Conservation (phyloP, 1,140 invertebrate species). For the Cherax destructor region DNA sequence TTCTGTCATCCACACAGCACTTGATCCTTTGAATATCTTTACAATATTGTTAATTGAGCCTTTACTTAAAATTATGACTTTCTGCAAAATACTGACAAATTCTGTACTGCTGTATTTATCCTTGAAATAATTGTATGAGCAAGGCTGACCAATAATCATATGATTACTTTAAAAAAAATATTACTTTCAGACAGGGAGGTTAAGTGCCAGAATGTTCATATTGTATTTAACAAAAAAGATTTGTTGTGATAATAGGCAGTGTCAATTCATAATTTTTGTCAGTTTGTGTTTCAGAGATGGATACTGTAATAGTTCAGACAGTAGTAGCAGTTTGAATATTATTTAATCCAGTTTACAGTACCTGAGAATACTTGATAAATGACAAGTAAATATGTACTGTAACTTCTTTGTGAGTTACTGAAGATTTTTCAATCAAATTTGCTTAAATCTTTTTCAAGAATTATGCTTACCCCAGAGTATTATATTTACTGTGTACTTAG, state of each 20-base stretch:
- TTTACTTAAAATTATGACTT: not conserved
- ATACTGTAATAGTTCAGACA: not conserved
- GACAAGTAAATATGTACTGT: no score
- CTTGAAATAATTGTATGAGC: not conserved
- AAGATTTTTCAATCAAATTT: not conserved
- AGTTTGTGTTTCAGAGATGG: not conserved
- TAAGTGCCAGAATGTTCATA: constrained; percentile 33
- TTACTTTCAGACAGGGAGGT: constrained; percentile 16
- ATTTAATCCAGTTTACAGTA: not conserved
- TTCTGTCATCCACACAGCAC: not conserved
- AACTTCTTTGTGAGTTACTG: not conserved
- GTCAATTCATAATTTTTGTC: not conserved
- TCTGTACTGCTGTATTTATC: not conserved
- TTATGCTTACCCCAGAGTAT: no score
- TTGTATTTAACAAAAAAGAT: not conserved
- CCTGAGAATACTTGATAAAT: not conserved
- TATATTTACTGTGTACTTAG: no score
- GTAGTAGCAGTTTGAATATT: not conserved
- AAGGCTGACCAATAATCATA: not conserved
- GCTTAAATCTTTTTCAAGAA: no score
- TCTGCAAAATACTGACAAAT: not conserved
- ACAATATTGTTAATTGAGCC: not conserved
- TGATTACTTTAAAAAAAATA: constrained; percentile 20
- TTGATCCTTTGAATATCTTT: not conserved
- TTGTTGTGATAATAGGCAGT: not conserved